These are phyloP conservation scores for Bombus consobrinus DNA, from an alignment of 1,140 invertebrate genomes.

Conservation along the genomic window DNA sequence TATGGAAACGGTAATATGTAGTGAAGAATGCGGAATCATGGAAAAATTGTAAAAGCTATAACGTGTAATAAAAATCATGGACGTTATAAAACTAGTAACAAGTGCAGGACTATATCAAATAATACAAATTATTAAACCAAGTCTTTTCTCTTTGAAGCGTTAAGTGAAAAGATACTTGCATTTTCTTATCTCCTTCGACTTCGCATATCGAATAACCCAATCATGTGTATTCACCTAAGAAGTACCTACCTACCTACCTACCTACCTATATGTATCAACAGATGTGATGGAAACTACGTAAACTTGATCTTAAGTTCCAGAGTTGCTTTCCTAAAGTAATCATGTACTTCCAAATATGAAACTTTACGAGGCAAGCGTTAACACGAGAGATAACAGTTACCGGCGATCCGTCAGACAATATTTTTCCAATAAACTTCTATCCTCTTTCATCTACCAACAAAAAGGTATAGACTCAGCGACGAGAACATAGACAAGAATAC, in stretches of 20 bases:
- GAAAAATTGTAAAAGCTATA: not conserved
- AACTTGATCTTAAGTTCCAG: not conserved
- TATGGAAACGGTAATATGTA: not conserved
- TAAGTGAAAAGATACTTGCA: not conserved
- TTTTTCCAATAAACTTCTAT: slow-evolving; percentile 7
- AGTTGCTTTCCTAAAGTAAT: not conserved
- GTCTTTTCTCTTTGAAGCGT: not conserved
- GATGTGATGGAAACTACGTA: not conserved
- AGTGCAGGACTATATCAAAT: too few species aligned
- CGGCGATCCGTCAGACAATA: not conserved
- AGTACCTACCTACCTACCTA: not conserved
- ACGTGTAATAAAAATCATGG: not conserved
- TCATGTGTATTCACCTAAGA: not conserved
- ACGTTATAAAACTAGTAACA: too few species aligned
- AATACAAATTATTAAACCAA: not conserved
- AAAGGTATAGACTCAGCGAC: not conserved
- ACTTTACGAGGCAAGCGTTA: too few species aligned
- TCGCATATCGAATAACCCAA: not conserved
- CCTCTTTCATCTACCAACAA: not conserved
- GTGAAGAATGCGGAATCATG: not conserved
- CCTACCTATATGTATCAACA: not conserved
- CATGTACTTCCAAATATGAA: not conserved
- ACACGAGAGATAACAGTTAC: not conserved
- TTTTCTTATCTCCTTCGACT: not conserved
- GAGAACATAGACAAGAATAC: slow-evolving; percentile 18